These are phyloP conservation scores for Choristoneura rosaceana DNA, from an alignment of 2,888 invertebrate genomes.

Conservation along the genomic window DNA sequence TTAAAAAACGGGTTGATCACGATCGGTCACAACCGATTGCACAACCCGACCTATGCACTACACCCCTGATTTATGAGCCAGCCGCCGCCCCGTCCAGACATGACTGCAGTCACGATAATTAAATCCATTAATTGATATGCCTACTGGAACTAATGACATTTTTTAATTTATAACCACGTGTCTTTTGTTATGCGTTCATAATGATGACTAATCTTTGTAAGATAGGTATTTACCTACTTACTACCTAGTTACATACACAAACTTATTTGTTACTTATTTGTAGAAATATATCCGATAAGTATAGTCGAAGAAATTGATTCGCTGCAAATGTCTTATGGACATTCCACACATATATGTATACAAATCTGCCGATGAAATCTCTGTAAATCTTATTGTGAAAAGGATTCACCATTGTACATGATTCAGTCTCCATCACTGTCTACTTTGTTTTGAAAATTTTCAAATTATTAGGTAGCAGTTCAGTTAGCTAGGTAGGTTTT, in stretches of 20 bases:
- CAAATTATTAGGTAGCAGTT: too few relatives aligned
- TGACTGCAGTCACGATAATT: slow-evolving; percentile 72
- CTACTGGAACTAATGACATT: slow-evolving; percentile 67
- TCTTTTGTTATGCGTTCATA: slow-evolving; percentile 1
- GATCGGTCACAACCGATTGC: slow-evolving; percentile 72
- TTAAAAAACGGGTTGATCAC: slow-evolving; percentile 61
- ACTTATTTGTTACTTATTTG: neutral
- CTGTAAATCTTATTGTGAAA: too few relatives aligned
- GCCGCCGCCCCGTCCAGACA: slow-evolving; percentile 59
- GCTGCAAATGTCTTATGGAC: too few relatives aligned
- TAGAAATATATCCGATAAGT: too few relatives aligned
- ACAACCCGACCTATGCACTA: slow-evolving; percentile 51
- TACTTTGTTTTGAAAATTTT: too few relatives aligned
- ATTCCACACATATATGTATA: too few relatives aligned
- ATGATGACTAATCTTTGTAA: neutral
- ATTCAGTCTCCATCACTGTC: too few relatives aligned
- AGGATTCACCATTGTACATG: too few relatives aligned
- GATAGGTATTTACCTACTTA: neutral
- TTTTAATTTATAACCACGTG: slow-evolving; percentile 57
- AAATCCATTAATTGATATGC: slow-evolving; percentile 74
- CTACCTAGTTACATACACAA: neutral
- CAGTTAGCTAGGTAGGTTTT: too few relatives aligned
- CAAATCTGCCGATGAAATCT: too few relatives aligned
- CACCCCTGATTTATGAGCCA: slow-evolving; percentile 66
- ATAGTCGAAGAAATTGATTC: too few relatives aligned